Base-by-base conservation (phyloP, 2,797 vertebrate genomes). In the Sebastes vulpes region DNA sequence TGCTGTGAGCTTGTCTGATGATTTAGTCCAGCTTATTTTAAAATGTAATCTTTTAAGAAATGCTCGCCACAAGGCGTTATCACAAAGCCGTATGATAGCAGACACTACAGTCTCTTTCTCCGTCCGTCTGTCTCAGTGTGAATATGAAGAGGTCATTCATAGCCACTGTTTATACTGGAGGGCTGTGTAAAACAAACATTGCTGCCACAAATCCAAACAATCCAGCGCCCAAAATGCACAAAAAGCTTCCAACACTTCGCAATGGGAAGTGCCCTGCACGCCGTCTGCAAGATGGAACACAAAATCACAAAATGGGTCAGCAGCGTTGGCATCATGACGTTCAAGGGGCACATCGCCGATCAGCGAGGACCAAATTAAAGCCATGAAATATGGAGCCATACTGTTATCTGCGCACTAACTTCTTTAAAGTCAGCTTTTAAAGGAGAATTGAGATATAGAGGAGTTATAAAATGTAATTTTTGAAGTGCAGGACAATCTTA, bases 391-490 rank as follows among this genome's bases (percentile, higher is more conserved):
- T 86, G 77, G 74, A 72, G 59, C 74, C 28, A 5, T 67, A 56
- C 71, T 64, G 74, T 87, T 92, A 94, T 94, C 90, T 75, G 68
- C 1, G 3, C 61, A 8, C 35, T 38, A 60, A 86, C 83, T 64
- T 81, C 77, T 90, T 83, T 89, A 89, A 89, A 87, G 80, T 67
- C 69, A 6, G 42, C 82, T 85, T 80, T 90, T 53, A 87, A 88
- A 85, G 52, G 68, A 75, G 46, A 66, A 81, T 53, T 61, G 77
- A 66, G 68, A 87, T 87, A 85, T 9, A 52, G 79, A 87, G 10
- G 74, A 73, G 68, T 82, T 86, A 82, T 90, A 87, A 92, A 90
- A 89, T 86, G 80, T 84, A 75, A 82, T 88, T 85, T 91, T 88
- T 88, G 65, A 87, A 84, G 82, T 77, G 65, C 35, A 83, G 80